Evolutionary conservation across 2,888 invertebrate species (phyloP).

Genomic region (Trichopoda pennipes): DNA sequence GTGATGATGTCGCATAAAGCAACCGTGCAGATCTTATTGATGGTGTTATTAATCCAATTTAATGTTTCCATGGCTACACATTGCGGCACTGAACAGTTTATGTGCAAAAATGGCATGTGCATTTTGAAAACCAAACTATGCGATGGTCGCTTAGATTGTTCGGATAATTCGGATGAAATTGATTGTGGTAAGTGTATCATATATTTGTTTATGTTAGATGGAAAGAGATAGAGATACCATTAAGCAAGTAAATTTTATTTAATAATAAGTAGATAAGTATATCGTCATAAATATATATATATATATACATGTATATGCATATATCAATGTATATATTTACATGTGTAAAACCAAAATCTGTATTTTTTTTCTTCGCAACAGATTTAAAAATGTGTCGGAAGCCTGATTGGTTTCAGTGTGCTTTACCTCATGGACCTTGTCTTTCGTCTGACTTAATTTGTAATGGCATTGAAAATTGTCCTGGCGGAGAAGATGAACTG

Average conservation of each 20-base stretch:
- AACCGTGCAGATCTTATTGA: slow-evolving; percentile 1
- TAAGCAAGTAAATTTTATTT: too few relatives aligned
- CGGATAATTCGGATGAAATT: slow-evolving; percentile 78
- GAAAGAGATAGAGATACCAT: background rate
- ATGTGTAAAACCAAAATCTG: too few relatives aligned
- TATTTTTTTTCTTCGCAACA: slow-evolving; percentile 49
- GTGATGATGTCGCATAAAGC: background rate
- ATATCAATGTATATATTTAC: too few relatives aligned
- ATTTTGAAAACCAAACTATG: slow-evolving; percentile 78
- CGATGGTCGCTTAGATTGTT: slow-evolving; percentile 77
- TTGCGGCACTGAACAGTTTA: slow-evolving; percentile 81
- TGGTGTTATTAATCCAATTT: slow-evolving; percentile 54
- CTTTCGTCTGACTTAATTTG: slow-evolving; percentile 87
- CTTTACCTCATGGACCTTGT: slow-evolving; percentile 83
- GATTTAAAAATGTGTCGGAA: slow-evolving; percentile 76
- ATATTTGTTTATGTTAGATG: background rate
- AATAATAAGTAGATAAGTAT: too few relatives aligned
- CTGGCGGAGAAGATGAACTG: slow-evolving; percentile 85
- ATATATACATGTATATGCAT: too few relatives aligned
- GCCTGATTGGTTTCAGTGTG: slow-evolving; percentile 79
- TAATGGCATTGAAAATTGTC: slow-evolving; percentile 86
- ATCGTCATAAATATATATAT: too few relatives aligned
- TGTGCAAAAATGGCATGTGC: slow-evolving; percentile 82
- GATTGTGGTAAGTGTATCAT: slow-evolving; percentile 76
- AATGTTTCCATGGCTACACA: slow-evolving; percentile 64